phyloP scores from a whole-genome alignment of 2,797 vertebrate genomes.

The Okamejei kenojei region DNA sequence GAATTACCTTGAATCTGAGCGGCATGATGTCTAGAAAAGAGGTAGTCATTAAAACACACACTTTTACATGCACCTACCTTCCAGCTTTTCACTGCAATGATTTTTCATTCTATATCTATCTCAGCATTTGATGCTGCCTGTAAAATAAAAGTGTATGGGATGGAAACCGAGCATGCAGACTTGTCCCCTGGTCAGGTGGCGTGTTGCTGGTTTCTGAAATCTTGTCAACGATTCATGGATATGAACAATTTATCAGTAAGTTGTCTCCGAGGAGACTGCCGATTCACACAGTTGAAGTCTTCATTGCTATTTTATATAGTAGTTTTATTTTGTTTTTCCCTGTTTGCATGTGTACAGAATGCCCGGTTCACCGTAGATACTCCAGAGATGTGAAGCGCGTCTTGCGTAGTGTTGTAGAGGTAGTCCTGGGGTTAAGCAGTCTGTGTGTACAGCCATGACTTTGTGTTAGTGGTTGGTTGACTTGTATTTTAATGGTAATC shows the following conservation, averaged over 20 bases:
- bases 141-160: background rate
- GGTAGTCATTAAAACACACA: background rate
- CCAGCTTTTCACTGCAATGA: background rate
- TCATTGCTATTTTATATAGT: background rate
- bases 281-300: background rate
- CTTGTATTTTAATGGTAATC: background rate
- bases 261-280: background rate
- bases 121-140: background rate
- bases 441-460: too few species aligned
- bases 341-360: constrained; percentile 1
- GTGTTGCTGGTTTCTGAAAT: background rate
- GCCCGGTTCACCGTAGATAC: background rate
- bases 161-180: background rate
- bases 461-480: background rate
- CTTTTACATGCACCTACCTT: background rate
- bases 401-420: background rate
- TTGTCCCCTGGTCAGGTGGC: background rate
- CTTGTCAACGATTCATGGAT: background rate
- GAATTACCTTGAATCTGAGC: background rate
- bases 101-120: background rate
- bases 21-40: background rate
- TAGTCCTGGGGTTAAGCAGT: background rate
- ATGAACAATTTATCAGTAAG: background rate
- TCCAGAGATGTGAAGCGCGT: background rate
- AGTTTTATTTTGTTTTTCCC: background rate